Base-by-base conservation (phyloP, 2,888 invertebrate species). In the Agrochola lota region DNA sequence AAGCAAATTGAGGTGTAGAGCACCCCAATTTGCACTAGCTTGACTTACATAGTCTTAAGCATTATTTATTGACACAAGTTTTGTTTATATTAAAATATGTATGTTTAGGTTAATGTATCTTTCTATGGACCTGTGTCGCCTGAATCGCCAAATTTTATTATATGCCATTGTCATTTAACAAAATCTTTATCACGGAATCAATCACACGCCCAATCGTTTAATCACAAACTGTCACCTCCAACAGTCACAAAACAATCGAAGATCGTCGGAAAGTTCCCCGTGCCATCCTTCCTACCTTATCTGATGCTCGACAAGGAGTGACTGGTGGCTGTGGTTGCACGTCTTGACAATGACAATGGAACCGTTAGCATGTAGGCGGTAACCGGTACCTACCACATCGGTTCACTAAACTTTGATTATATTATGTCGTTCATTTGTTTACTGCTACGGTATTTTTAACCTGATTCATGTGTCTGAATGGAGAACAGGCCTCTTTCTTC, bases 341-440 rank as follows among this genome's bases (percentile, higher is more conserved):
- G 70, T 71, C 74, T 78, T 66, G 71, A 85, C 79, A 87, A 88
- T 78, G 35, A 87, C 80, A 85, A 87, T 78, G 35, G 68, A 40
- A 68, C 88, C 83, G 85, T 88, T 88, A 86, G 20, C 17, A 52
- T 63, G 87, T 85, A 43, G 87, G 89, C 67, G 83, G 71, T 62
- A 59, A 77, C 73, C 85, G 78, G 78, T 80, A 71, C 43, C n/a
- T 80, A 71, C 43, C n/a, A 55, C 55, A 66, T 26, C 43, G 67
- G 85, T 83, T 87, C 89, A 85, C 59, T 88, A 74, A 78, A 20
- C 71, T 73, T 71, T 66, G 64, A 73, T 74, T 60, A 69, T 66
- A 55, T 72, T 66, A 83, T 60, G 40, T 73, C 30, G 69, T 64
- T 76, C 57, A 63, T 80, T 86, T 79, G 67, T 71, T 60, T 71